Evolutionary conservation across 2,797 vertebrate genomes (phyloP).

Genomic region (Amblyopsis hoosieri): DNA sequence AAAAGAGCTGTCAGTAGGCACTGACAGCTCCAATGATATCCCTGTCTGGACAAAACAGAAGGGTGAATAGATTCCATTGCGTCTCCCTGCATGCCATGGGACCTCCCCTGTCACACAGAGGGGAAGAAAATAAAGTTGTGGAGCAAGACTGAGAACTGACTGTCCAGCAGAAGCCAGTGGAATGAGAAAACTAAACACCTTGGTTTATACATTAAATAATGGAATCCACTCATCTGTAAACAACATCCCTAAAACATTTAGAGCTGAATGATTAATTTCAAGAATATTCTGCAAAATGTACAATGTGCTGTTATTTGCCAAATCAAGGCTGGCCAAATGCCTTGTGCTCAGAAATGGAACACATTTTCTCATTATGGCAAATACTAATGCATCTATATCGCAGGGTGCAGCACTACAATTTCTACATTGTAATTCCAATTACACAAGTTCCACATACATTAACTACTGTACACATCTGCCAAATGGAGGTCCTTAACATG

Average conservation of each 20-base stretch:
- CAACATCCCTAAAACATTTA: conserved; percentile 40
- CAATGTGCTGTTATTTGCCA: conserved; percentile 2
- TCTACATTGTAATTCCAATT: no score
- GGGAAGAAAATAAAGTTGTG: conserved; percentile 51
- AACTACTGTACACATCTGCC: background rate
- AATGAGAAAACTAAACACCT: conserved; percentile 72
- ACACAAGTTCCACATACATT: no score
- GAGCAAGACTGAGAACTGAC: conserved; percentile 56
- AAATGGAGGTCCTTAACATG: conserved; percentile 3
- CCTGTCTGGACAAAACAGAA: conserved; percentile 43
- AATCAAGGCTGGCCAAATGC: background rate
- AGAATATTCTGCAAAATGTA: conserved; percentile 16
- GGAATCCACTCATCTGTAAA: conserved; percentile 53
- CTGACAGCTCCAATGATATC: conserved; percentile 45
- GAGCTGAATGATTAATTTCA: conserved; percentile 30
- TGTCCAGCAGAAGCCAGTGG: conserved; percentile 50
- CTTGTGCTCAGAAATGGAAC: background rate
- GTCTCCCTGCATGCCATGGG: conserved; percentile 34
- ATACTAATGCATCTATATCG: background rate
- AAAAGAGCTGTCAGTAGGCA: conserved; percentile 34
- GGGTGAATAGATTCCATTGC: conserved; percentile 57
- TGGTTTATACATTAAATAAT: conserved; percentile 58
- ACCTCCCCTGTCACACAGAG: conserved; percentile 33
- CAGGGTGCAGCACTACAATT: background rate
- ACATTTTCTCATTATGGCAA: no score